Base-by-base conservation (phyloP, 2,888 invertebrate genomes). In the Apodemia duryi region DNA sequence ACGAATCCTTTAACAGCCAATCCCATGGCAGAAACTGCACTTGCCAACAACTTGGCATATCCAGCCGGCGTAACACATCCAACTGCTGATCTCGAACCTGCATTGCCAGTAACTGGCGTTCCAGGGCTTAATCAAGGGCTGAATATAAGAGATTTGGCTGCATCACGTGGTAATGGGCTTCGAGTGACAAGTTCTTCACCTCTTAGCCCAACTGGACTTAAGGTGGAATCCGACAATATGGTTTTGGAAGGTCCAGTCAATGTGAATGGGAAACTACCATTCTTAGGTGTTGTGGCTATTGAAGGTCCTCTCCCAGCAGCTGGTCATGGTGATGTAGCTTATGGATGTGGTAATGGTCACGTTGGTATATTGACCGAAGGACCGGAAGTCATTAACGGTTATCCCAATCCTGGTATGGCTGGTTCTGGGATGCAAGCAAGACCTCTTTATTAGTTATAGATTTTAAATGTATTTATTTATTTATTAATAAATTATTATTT, bases 331-430 rank as follows among this genome's bases (percentile, higher is more conserved):
- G 69, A 71, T 3, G 77, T 76, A 2, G 64, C 72, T 10, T 78
- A 77, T 66, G 71, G 76, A 28, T 74, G 77, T 67, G 77, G 80
- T 5, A 72, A 72, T 63, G 75, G 77, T 28, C 68, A 69, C 10
- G 65, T 77, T 46, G 64, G 64, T 11, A 65, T 65, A 10, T 61
- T 65, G 11, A 28, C 64, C 10, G 64, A 65, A 41, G 64, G 61
- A 32, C 61, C 64, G 9, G 64, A 65, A 41, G 9, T 61, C 13
- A 13, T 61, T 46, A 51, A 35, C 32, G 49, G 32, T 61, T n/a
- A 51, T 9, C 49, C 43, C 28, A 21, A 54, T n/a, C 61, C 64
- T 28, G 64, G 46, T 4, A 28, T 49, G 0, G 49, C 49, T 35
- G 64, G 64, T 2, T 51, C 64, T 2, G 54, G 28, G 5, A 54